Percentiles rank a stretch among this genome's conserved stretches.
Conservation (phyloP, 2,113 vertebrate species). For the Azemiops feae region DNA sequence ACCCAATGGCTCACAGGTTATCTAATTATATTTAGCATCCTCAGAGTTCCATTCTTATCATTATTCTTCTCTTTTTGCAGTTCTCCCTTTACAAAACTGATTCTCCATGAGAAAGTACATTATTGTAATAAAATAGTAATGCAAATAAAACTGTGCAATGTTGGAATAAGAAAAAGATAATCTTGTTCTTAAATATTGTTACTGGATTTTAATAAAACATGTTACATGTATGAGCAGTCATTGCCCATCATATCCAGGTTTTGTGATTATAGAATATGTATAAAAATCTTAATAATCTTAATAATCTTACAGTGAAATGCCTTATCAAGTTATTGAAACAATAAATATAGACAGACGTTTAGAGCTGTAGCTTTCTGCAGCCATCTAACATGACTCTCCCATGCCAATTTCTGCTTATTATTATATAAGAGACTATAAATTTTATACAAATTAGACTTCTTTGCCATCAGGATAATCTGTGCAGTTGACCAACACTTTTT, state of each 20-base stretch:
- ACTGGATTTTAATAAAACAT: background rate
- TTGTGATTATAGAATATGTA: background rate
- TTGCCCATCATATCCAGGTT: background rate
- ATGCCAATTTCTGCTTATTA: background rate
- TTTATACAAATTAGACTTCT: conserved; percentile 18
- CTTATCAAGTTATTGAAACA: background rate
- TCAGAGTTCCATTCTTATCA: conserved; percentile 7
- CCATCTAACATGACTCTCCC: background rate
- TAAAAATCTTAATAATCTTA: background rate
- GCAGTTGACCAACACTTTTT: conserved; percentile 35
- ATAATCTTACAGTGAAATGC: background rate
- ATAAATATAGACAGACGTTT: background rate
- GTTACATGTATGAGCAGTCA: background rate
- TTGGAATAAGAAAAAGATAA: background rate
- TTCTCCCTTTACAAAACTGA: conserved; percentile 8
- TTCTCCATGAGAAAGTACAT: background rate
- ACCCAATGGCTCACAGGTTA: background rate
- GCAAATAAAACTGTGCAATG: background rate
- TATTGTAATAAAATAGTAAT: background rate
- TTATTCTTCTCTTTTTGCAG: background rate
- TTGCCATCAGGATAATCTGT: conserved; percentile 39
- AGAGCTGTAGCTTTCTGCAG: background rate
- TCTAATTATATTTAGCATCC: background rate
- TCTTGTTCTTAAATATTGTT: background rate
- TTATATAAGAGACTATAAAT: background rate